A percentile compares a stretch with the other conserved stretches of the same genome.
These are phyloP conservation scores for Catalaphyllia jardinei DNA, from an alignment of 64 coral and sea anemone genomes.

Conservation along the genomic window DNA sequence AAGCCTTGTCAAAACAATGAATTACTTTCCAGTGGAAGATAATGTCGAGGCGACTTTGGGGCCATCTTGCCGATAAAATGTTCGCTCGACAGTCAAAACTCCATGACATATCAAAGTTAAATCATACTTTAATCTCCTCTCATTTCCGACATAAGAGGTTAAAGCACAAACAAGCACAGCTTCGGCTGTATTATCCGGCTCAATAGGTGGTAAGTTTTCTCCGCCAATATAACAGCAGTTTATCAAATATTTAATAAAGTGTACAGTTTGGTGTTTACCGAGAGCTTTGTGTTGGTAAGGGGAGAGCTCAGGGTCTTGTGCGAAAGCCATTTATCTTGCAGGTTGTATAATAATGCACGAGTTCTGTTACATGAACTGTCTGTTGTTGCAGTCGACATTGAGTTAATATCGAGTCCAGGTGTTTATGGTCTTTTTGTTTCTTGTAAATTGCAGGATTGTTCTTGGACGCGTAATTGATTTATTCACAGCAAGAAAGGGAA, in stretches of 20 bases:
- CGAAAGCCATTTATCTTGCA: not conserved
- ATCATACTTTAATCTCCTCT: not conserved
- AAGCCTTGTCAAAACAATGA: not conserved
- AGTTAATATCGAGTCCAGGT: not conserved
- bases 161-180: not conserved
- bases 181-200: not conserved
- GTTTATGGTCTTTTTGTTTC: not conserved
- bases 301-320: not conserved
- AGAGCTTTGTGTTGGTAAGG: slow-evolving; percentile 5
- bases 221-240: not conserved
- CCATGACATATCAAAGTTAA: not conserved
- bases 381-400: not conserved
- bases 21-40: not conserved
- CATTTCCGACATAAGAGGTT: not conserved
- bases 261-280: not conserved
- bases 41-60: not conserved
- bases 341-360: not conserved
- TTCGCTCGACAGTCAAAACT: not conserved
- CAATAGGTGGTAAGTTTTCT: slow-evolving; percentile 1
- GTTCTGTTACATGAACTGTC: not conserved
- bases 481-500: not conserved
- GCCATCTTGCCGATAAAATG: not conserved
- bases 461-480: not conserved
- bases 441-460: slow-evolving; percentile 5
- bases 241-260: not conserved